Evolutionary conservation across 53 echinoderm and acorn worm genomes (phyloP).

Genomic region (Patiria pectinifera): DNA sequence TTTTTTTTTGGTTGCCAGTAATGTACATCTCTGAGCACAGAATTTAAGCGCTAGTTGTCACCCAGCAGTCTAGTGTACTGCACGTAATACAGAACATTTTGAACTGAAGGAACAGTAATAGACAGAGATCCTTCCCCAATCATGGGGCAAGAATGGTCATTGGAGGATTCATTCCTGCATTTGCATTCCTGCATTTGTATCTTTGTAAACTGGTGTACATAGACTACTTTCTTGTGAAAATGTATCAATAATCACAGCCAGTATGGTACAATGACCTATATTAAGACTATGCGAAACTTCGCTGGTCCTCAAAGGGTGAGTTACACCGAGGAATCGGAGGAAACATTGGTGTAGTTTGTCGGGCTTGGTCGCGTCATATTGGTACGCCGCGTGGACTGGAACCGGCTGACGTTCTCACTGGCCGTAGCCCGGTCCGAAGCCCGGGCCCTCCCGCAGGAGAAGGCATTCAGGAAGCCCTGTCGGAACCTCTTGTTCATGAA

Average conservation of each 20-base stretch:
- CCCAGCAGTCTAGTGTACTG: no score
- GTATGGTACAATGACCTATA: not conserved
- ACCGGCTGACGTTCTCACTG: conserved; percentile 55
- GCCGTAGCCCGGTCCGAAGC: conserved; percentile 38
- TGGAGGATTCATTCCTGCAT: no score
- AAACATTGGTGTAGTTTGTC: conserved; percentile 90
- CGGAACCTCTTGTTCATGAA: conserved; percentile 98
- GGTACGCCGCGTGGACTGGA: conserved; percentile 64
- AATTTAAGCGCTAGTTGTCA: no score
- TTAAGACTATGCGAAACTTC: not conserved
- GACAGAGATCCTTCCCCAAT: no score
- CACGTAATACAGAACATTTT: no score
- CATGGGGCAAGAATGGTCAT: no score
- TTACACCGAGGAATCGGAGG: conserved; percentile 81
- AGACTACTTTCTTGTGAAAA: not conserved
- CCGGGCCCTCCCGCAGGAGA: conserved; percentile 72
- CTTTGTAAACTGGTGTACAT: not conserved
- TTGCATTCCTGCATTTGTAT: no score
- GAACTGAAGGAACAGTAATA: no score
- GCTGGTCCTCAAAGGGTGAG: not conserved
- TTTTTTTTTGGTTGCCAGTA: no score
- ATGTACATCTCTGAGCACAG: no score
- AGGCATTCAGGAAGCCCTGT: conserved; percentile 91
- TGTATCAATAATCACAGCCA: not conserved
- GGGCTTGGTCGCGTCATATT: conserved; percentile 69